Base-by-base conservation (phyloP, 2,113 vertebrate genomes). In the Gavialis gangeticus region DNA sequence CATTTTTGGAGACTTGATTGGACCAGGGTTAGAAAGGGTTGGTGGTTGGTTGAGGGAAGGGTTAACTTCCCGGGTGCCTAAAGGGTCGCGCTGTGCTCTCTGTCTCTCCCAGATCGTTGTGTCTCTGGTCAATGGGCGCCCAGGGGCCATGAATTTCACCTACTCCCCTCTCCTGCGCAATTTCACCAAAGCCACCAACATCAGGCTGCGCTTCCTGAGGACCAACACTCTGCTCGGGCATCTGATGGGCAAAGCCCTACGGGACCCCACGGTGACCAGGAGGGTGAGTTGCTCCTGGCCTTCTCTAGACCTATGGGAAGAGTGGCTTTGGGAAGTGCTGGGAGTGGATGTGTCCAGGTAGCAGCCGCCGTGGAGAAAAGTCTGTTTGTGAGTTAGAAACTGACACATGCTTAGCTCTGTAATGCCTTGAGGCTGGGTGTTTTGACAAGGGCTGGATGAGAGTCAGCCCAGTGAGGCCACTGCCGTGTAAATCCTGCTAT, bases 101-200 rank as follows among this genome's bases (percentile, higher is more conserved):
- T 86, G 24, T 14, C 4, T 13, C 2, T 2, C 7, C 13, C 96
- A 99, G 99, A 98, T 99, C 6, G 99, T 99, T 14, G 99, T 99
- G 54, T 99, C 99, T 13, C 95, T 99, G 98, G 99, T 99, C 28
- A 99, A 99, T 0, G 99, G 99, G 6, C 99, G 99, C 14, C 99
- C 99, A 0, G 99, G 99, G 10, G 99, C 99, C 69, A 98, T 98
- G 99, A 99, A 99, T 95, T 99, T 99, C 97, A 99, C 99, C 55
- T 99, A 99, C 93, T 99, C 99, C 0, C 99, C 99, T 0, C 98
- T 99, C 5, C 98, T 99, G 77, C 98, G 99, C 25, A 98, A 99
- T 21, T 99, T 99, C 97, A 99, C 99, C 3, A 99, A 99, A 95
- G 99, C 99, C 96, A 99, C 99, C 91, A 99, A 98, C 96, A 99